phyloP scores from a whole-genome alignment of 2,113 vertebrate genomes.

The Cyprinus carpio region DNA sequence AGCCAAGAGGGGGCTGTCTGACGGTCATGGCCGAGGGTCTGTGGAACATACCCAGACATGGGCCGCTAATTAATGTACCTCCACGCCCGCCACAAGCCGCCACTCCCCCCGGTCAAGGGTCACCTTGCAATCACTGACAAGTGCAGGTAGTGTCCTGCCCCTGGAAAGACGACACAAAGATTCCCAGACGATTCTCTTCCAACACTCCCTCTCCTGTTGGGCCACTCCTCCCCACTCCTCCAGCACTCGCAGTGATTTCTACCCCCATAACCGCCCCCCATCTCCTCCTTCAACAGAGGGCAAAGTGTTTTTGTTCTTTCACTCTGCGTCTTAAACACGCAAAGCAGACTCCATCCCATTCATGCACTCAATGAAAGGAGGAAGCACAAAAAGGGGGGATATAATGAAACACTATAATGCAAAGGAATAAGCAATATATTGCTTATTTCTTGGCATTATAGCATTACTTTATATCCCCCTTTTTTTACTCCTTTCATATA shows the following conservation, averaged over 20 bases:
- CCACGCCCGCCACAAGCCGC: slow-evolving; percentile 65
- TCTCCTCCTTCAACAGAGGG: neutral
- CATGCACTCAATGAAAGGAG: slow-evolving; percentile 22
- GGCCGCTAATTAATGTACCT: slow-evolving; percentile 69
- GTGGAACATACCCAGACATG: slow-evolving; percentile 56
- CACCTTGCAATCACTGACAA: slow-evolving; percentile 62
- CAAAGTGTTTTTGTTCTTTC: slow-evolving; percentile 10
- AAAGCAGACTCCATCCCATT: slow-evolving; percentile 19
- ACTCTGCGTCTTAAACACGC: slow-evolving; percentile 8
- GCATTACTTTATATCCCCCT: too few species aligned
- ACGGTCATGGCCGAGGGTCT: slow-evolving; percentile 56
- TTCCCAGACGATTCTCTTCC: neutral
- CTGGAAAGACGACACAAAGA: slow-evolving; percentile 46
- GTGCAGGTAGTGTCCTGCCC: slow-evolving; percentile 68
- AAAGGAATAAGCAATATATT: neutral
- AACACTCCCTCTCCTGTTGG: slow-evolving; percentile 25
- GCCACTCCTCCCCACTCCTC: neutral
- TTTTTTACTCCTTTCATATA: too few species aligned
- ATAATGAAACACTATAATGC: neutral
- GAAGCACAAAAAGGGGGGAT: neutral
- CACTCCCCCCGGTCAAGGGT: slow-evolving; percentile 69
- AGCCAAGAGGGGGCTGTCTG: slow-evolving; percentile 26
- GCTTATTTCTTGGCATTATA: too few species aligned
- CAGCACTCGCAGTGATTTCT: slow-evolving; percentile 4
- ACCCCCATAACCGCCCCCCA: too few species aligned